A percentile compares a stretch with the other conserved stretches of the same genome.
These are phyloP conservation scores for Bubo scandiacus DNA, from an alignment of 2,113 vertebrate species.

Conservation along the genomic window DNA sequence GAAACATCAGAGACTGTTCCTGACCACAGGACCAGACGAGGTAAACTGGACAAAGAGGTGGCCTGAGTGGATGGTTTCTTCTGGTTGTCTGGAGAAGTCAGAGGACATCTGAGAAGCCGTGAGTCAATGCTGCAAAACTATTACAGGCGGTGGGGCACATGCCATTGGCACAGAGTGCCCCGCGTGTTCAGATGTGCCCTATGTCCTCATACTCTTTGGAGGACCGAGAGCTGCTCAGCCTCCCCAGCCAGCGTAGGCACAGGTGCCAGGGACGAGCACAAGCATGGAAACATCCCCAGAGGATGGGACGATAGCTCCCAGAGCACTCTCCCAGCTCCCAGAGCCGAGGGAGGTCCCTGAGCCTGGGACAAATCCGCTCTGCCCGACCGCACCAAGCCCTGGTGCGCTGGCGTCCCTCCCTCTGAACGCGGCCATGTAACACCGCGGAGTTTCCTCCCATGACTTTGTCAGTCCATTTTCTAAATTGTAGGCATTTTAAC, in stretches of 20 bases:
- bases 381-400: too few species aligned
- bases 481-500: neutral
- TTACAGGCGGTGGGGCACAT: neutral
- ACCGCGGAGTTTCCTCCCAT: neutral
- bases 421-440: rapidly evolving
- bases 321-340: neutral
- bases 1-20: neutral
- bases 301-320: rapidly evolving
- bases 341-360: too few species aligned
- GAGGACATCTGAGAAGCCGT: neutral
- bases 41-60: neutral
- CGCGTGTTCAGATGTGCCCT: rapidly evolving
- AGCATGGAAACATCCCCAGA: neutral
- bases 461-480: neutral
- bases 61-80: neutral
- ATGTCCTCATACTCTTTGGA: neutral
- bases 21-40: neutral
- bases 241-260: rapidly evolving
- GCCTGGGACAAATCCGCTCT: neutral
- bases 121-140: neutral
- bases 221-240: neutral
- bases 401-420: too few species aligned
- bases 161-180: rapidly evolving
- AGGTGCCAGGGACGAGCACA: rapidly evolving
- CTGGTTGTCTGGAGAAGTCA: neutral